phyloP scores from a whole-genome alignment of 2,888 invertebrate genomes.

The Ormia ochracea region DNA sequence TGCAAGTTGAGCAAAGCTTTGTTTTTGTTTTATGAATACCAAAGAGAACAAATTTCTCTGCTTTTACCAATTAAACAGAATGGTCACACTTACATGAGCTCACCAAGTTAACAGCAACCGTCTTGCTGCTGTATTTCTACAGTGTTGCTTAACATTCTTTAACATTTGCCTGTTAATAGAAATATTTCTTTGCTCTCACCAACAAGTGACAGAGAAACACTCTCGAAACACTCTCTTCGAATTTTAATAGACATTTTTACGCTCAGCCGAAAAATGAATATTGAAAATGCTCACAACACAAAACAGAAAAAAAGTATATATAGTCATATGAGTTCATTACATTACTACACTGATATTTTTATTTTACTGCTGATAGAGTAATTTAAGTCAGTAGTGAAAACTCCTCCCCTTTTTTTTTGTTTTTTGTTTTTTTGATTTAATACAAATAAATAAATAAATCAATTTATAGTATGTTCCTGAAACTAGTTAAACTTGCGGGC shows the following conservation, averaged over 20 bases:
- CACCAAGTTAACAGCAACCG: no score
- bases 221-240: no score
- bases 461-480: neutral
- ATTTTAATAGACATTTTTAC: no score
- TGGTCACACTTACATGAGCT: no score
- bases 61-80: no score
- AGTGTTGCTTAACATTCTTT: no score
- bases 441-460: neutral
- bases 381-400: conserved; percentile 1
- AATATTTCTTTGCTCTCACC: no score
- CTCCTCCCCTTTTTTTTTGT: conserved; percentile 30
- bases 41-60: no score
- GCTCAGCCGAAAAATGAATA: neutral
- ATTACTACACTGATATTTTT: neutral
- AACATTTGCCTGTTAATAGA: no score
- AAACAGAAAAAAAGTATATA: neutral
- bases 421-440: neutral
- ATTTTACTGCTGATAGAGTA: neutral
- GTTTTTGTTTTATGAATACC: no score
- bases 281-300: neutral
- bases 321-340: conserved; percentile 17
- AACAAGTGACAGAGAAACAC: neutral
- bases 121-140: no score
- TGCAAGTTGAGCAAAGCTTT: no score
- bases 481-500: neutral